These are phyloP conservation scores for Plestiodon gilberti DNA, from an alignment of 2,113 vertebrate species.

Conservation along the genomic window DNA sequence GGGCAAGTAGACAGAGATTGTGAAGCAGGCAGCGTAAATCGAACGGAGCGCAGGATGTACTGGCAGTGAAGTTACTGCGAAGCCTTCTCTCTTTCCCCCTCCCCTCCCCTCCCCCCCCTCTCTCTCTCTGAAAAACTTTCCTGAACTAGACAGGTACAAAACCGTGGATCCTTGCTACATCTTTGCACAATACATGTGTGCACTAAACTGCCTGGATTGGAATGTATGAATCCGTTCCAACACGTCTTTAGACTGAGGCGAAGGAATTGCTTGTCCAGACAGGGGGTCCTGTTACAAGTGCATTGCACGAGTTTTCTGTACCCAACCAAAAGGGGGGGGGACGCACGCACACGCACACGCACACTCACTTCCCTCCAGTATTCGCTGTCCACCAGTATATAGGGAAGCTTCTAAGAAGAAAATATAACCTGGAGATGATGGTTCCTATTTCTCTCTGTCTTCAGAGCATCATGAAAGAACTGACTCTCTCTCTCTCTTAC, in stretches of 20 bases:
- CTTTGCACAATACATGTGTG: not conserved
- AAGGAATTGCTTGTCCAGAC: too few relatives aligned
- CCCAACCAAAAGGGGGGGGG: not conserved
- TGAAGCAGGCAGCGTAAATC: constrained; percentile 25
- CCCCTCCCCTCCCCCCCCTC: not conserved
- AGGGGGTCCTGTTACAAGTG: not conserved
- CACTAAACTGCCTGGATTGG: not conserved
- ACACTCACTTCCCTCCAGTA: not conserved
- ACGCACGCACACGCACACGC: not conserved
- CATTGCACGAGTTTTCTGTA: too few relatives aligned
- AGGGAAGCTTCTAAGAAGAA: too few relatives aligned
- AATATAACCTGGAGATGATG: not conserved
- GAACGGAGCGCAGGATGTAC: constrained; percentile 25
- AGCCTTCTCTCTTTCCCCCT: not conserved
- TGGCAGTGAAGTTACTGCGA: not conserved
- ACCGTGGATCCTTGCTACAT: not conserved
- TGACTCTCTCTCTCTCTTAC: not conserved
- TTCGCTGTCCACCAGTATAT: not conserved
- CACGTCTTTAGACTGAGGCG: not conserved
- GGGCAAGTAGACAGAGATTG: constrained; percentile 41
- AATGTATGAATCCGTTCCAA: not conserved
- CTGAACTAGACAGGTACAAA: not conserved
- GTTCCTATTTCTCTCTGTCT: not conserved
- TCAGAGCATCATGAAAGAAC: not conserved
- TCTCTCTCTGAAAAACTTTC: not conserved